These are phyloP conservation scores for Lontra canadensis DNA, from an alignment of 2,113 vertebrate species.

Conservation along the genomic window DNA sequence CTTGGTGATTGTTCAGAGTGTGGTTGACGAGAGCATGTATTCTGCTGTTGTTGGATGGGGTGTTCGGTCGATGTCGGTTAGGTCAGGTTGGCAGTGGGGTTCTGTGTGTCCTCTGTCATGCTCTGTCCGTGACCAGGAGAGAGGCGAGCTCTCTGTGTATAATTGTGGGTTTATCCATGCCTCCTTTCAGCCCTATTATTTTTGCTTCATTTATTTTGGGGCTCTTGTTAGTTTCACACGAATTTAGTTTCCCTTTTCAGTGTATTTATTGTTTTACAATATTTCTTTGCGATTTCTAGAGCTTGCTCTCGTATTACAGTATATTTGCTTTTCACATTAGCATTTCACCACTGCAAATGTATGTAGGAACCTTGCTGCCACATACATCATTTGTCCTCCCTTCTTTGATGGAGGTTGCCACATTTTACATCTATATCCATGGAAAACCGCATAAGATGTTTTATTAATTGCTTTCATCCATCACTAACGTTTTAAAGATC, in stretches of 20 bases:
- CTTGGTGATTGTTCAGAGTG: not conserved
- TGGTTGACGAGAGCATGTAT: not conserved
- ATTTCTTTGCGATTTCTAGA: not conserved
- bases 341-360: not conserved
- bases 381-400: not conserved
- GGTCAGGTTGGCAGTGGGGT: not conserved
- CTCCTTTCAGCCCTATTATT: not conserved
- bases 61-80: not conserved
- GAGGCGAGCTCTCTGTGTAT: not conserved
- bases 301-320: not conserved
- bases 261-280: not conserved
- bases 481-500: slow-evolving; percentile 2
- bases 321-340: not conserved
- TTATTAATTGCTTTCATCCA: not conserved
- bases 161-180: not conserved
- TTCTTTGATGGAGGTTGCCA: not conserved
- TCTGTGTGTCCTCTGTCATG: not conserved
- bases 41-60: not conserved
- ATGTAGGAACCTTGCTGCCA: not conserved
- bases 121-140: not conserved
- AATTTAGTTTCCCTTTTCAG: slow-evolving; percentile 6
- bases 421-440: not conserved
- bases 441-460: not conserved
- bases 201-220: slow-evolving; percentile 17
- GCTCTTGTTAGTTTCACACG: not conserved